Percentiles rank a stretch among this genome's conserved stretches.
These are phyloP conservation scores for Caenorhabditis latens DNA, from an alignment of 1,140 invertebrate species.

Conservation along the genomic window DNA sequence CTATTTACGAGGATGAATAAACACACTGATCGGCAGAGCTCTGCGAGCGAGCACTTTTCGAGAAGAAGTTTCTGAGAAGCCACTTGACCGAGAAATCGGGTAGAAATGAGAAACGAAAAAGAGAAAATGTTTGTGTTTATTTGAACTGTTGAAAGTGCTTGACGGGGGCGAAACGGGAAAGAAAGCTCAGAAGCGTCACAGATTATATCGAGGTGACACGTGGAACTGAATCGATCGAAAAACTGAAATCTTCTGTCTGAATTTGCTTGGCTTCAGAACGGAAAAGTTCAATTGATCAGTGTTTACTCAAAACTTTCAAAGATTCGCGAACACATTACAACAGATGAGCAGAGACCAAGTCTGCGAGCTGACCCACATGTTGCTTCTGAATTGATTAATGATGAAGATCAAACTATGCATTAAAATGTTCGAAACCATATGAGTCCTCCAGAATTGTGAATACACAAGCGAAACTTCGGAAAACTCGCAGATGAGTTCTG, in stretches of 20 bases:
- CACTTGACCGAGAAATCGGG: slow-evolving; percentile 36
- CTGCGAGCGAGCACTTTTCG: slow-evolving; percentile 19
- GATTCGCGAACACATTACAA: no score
- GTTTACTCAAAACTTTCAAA: no score
- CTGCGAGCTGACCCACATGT: no score
- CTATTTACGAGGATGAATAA: slow-evolving; percentile 50
- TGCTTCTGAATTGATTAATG: no score
- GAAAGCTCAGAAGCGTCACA: neutral
- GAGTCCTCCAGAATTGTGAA: no score
- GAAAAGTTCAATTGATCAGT: no score
- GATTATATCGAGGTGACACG: neutral
- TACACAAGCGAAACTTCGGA: no score
- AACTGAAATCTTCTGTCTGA: neutral
- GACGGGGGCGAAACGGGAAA: slow-evolving; percentile 1
- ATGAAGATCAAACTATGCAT: no score
- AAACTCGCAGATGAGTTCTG: no score
- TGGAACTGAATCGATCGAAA: neutral
- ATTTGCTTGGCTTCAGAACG: no score
- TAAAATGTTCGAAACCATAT: no score
- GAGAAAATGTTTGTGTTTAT: slow-evolving; percentile 40
- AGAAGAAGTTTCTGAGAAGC: slow-evolving; percentile 41
- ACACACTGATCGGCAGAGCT: slow-evolving; percentile 46
- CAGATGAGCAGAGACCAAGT: no score
- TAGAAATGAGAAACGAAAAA: neutral
- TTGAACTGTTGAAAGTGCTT: slow-evolving; percentile 48